Base-by-base conservation (phyloP, 2,888 invertebrate species). In the Mimumesa dahlbomi region DNA sequence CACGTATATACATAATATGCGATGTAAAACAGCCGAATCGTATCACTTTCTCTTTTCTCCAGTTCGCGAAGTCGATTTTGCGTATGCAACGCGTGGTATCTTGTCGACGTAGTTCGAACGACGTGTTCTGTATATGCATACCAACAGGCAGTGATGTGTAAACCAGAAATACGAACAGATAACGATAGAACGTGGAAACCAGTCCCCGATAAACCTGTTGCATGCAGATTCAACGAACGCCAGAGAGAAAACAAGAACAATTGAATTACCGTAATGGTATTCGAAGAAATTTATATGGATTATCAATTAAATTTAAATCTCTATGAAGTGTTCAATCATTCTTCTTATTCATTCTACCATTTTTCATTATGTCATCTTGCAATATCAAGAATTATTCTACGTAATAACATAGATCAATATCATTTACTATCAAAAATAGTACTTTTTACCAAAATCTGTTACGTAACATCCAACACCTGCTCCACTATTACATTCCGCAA, bases 21-120 rank as follows among this genome's bases (percentile, higher is more conserved):
- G 46, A 45, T 43, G 63, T 13, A 25, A 42, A 50, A 25, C 53
- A 52, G 54, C 53, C 71, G 56, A 73, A 75, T 67, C 73, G 71
- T 69, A 75, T 64, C 65, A 50, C 77, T 78, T 80, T 80, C 78
- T 71, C 81, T 81, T 80, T 68, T 78, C 72, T 66, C 67, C 43
- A 29, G 38, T 5, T 16, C 52, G 54, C 36, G 29, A 70, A 25
- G 25, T 48, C 40, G 62, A 78, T 73, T 75, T 81, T 67, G 49
- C 65, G 58, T 52, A 57, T 31, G 46, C 40, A 46, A 22, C 53
- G 2, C 2, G 16, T n/a, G n/a, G n/a, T 16, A 18, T 36, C 18
- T 31, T 22, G 59, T 14, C 21, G 5, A 13, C 25, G 25, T 25
- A 25, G 13, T 34, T 14, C n/a, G n/a, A 49, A 49, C 36, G 16